Base-by-base conservation (phyloP, 2,113 vertebrate species). In the Xiphias gladius region DNA sequence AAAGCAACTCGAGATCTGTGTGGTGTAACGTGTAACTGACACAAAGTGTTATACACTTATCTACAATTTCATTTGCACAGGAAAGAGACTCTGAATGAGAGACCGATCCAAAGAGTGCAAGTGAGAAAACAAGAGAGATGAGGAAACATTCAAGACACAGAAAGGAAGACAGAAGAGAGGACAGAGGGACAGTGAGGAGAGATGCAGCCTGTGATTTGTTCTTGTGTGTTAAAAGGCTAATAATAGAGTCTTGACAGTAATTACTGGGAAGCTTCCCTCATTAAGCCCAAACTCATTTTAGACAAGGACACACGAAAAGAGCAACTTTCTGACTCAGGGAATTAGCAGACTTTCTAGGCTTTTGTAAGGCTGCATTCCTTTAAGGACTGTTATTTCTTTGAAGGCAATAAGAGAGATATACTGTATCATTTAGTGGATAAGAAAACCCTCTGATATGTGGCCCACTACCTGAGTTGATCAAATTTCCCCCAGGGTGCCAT, bases 221-320 rank as follows among this genome's bases (percentile, higher is more conserved):
- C 59, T 24, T 63, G 16, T 12, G 48, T 65, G 74, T 86, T 83
- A 85, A 83, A 89, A 76, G 81, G 83, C 79, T 89, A 83, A 86
- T 85, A 83, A 88, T 82, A 80, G 84, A 87, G 76, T 71, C 72
- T 75, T 82, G 68, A 82, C 76, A 61, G 82, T 85, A 86, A 92
- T 91, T 88, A 90, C 64, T 8, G 52, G 30, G 54, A 68, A 76
- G 76, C 37, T 39, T 79, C 74, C 67, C 86, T 91, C 72, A 89
- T 91, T 89, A 82, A 83, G 41, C 24, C 30, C n/a, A 76, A 77
- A 87, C 54, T 65, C 24, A 76, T 76, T 83, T 67, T 41, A 74
- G 74, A 82, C 75, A 80, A 79, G 81, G 80, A 59, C 83, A 83
- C 3, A 48, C 2, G 37, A 46, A 66, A 41, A 88, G 55, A 83